Conservation (phyloP, 2,797 vertebrate genomes). For the Cyclura pinguis region DNA sequence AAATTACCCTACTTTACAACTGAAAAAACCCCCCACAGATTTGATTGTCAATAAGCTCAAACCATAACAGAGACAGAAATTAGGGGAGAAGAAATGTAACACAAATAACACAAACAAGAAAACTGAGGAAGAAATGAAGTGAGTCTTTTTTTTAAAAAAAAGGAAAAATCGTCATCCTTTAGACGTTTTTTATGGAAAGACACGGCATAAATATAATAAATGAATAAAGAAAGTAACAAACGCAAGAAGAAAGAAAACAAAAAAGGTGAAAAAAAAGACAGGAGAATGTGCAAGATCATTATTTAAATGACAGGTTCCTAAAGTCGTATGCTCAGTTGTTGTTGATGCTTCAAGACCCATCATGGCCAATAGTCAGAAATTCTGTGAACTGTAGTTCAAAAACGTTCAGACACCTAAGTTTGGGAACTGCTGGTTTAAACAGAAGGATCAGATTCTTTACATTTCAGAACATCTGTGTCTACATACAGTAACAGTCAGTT, state of each 20-base stretch:
- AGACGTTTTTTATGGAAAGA: background rate
- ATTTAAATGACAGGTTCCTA: background rate
- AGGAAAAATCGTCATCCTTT: background rate
- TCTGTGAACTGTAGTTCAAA: background rate
- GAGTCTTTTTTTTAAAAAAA: background rate
- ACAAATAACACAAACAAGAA: background rate
- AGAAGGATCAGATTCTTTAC: background rate
- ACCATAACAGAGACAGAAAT: background rate
- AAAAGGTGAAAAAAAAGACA: background rate
- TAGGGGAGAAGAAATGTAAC: background rate
- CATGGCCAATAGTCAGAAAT: background rate
- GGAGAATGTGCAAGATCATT: background rate
- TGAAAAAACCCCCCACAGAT: background rate
- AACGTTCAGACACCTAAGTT: background rate
- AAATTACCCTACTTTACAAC: background rate
- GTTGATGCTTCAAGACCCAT: background rate
- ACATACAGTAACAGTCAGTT: background rate
- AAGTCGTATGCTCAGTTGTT: background rate
- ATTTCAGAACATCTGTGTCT: background rate
- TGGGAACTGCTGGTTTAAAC: background rate
- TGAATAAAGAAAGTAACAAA: background rate
- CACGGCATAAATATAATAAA: slow-evolving; percentile 1
- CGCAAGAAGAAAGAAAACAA: background rate
- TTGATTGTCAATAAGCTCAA: background rate
- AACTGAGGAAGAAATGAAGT: background rate